phyloP scores from a whole-genome alignment of 2,888 invertebrate genomes.

The Prosopocoilus inquinatus region DNA sequence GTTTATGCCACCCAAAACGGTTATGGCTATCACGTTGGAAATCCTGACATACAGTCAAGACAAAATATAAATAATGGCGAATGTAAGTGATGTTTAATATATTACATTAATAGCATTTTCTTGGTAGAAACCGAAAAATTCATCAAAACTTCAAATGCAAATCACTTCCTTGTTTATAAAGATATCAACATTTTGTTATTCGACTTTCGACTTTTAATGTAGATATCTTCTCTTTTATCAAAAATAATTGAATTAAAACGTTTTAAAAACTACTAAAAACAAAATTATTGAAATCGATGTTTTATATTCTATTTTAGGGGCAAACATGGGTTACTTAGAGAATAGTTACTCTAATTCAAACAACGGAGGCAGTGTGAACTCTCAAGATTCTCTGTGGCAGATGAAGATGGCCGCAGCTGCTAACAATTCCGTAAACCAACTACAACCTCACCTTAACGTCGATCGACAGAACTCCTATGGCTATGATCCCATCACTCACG shows the following conservation, averaged over 20 bases:
- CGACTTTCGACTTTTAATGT: no score
- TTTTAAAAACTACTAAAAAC: neutral
- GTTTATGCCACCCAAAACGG: conserved; percentile 81
- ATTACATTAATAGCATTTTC: no score
- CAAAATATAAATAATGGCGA: conserved; percentile 76
- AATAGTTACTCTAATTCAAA: conserved; percentile 92
- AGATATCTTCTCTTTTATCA: no score
- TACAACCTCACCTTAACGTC: conserved; percentile 58
- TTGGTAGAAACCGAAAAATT: no score
- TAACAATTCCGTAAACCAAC: conserved; percentile 64
- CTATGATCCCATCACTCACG: conserved; percentile 77
- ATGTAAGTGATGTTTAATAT: conserved; percentile 57
- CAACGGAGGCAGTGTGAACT: conserved; percentile 93
- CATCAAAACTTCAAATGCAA: no score
- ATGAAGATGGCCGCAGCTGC: conserved; percentile 84
- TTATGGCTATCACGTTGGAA: conserved; percentile 78
- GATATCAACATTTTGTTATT: no score
- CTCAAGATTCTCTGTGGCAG: conserved; percentile 92
- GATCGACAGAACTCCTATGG: conserved; percentile 69
- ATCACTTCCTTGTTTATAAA: no score
- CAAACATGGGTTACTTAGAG: conserved; percentile 87
- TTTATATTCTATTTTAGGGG: conserved; percentile 59
- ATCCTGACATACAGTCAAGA: conserved; percentile 64
- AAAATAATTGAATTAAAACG: neutral
- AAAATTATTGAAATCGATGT: neutral